Conservation (phyloP, 2,797 vertebrate genomes). For the Discoglossus pictus region DNA sequence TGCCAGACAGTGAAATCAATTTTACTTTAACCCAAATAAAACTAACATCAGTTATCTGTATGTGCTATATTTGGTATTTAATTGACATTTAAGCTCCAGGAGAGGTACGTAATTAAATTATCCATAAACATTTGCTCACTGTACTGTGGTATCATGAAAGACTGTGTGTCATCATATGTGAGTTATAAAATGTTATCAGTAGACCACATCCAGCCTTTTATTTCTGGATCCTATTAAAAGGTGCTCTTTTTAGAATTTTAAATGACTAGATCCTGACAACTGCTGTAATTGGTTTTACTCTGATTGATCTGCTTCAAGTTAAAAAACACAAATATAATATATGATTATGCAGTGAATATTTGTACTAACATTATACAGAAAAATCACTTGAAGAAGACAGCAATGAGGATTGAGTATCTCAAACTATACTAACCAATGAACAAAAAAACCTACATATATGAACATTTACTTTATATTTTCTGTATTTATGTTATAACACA, state of each 20-base stretch:
- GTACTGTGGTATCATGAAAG: slow-evolving; percentile 12
- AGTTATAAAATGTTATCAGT: slow-evolving; percentile 31
- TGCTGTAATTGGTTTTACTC: no score
- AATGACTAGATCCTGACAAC: no score
- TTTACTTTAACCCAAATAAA: slow-evolving; percentile 36
- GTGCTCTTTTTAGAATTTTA: slow-evolving; percentile 47
- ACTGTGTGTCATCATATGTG: slow-evolving; percentile 3
- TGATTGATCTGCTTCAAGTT: no score
- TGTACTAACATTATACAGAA: no score
- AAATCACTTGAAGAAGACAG: no score
- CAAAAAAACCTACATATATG: no score
- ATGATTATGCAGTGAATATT: no score
- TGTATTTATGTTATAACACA: no score
- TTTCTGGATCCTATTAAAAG: slow-evolving; percentile 48
- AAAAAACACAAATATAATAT: no score
- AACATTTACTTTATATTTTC: no score
- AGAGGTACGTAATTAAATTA: slow-evolving; percentile 42
- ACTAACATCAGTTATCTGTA: slow-evolving; percentile 43
- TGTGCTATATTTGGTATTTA: slow-evolving; percentile 44
- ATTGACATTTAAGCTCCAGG: slow-evolving; percentile 25
- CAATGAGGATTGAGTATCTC: no score
- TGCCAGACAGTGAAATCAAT: background rate
- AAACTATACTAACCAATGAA: no score
- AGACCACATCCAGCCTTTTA: slow-evolving; percentile 29
- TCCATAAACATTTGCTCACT: slow-evolving; percentile 43